phyloP scores from a whole-genome alignment of 2,888 invertebrate species.

The Mythimna pallens region DNA sequence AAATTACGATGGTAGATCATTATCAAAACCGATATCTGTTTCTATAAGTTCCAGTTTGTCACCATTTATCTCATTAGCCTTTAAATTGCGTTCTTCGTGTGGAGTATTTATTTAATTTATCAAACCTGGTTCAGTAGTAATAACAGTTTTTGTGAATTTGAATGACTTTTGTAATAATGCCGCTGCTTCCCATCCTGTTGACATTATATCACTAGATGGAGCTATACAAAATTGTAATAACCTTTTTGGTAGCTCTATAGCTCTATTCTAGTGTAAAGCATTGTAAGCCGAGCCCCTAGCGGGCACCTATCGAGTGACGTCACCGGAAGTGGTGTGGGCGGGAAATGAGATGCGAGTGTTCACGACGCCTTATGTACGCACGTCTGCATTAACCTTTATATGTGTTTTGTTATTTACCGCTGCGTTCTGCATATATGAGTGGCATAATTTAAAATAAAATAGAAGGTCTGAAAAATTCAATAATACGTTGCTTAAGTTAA shows the following conservation, averaged over 20 bases:
- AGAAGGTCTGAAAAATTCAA: not conserved
- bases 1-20: slow-evolving; percentile 14
- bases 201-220: not conserved
- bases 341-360: slow-evolving; percentile 77
- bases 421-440: slow-evolving; percentile 7
- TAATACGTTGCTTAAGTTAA: not conserved
- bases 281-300: slow-evolving; percentile 66
- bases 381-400: slow-evolving; percentile 61
- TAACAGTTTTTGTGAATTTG: not conserved
- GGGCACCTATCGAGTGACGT: slow-evolving; percentile 72
- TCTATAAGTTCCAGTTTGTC: not conserved
- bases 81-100: not conserved
- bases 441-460: not conserved
- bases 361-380: slow-evolving; percentile 68
- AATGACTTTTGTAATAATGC: slow-evolving; percentile 17
- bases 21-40: slow-evolving; percentile 1
- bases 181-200: not conserved
- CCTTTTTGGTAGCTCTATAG: slow-evolving; percentile 32
- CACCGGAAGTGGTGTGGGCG: slow-evolving; percentile 76
- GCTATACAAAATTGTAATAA: slow-evolving; percentile 33
- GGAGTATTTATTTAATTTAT: not conserved
- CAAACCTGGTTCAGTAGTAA: not conserved
- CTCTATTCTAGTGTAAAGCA: slow-evolving; percentile 55
- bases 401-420: slow-evolving; percentile 43
- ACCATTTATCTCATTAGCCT: not conserved